These are phyloP conservation scores for Noctua pronuba DNA, from an alignment of 2,888 invertebrate genomes.

Conservation along the genomic window DNA sequence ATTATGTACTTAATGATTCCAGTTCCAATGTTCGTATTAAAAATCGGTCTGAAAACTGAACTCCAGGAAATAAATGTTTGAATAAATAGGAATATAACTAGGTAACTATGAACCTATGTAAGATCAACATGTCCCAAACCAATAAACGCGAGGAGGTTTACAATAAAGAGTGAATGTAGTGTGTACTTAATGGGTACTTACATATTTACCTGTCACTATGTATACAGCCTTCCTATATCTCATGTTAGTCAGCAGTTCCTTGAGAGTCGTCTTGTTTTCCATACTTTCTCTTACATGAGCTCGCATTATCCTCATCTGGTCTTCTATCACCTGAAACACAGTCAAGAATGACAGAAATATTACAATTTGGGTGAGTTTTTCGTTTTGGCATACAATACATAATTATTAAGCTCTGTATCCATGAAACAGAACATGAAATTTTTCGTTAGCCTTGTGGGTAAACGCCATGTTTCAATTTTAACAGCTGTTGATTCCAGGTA, in stretches of 20 bases:
- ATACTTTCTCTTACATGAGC: constrained; percentile 88
- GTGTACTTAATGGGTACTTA: constrained; percentile 56
- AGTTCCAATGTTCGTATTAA: too few species aligned
- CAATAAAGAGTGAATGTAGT: neutral
- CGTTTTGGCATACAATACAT: neutral
- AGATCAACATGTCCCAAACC: neutral
- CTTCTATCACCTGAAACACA: constrained; percentile 81
- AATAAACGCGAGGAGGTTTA: neutral
- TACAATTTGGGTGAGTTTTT: neutral
- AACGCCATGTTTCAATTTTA: neutral
- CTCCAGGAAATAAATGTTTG: neutral
- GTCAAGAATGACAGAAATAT: neutral
- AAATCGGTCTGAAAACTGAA: neutral
- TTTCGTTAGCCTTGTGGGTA: neutral
- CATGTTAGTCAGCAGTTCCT: constrained; percentile 87
- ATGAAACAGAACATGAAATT: neutral
- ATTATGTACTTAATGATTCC: neutral
- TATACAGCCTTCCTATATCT: constrained; percentile 89
- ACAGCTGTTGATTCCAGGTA: constrained; percentile 1
- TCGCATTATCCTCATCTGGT: constrained; percentile 80
- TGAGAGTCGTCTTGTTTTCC: constrained; percentile 87
- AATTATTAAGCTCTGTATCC: neutral
- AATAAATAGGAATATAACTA: neutral
- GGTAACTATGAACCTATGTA: too few species aligned
- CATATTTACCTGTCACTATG: constrained; percentile 83